A percentile compares a stretch with the other conserved stretches of the same genome.
Conservation (phyloP, 2,888 invertebrate species). For the Synergus japonicus region DNA sequence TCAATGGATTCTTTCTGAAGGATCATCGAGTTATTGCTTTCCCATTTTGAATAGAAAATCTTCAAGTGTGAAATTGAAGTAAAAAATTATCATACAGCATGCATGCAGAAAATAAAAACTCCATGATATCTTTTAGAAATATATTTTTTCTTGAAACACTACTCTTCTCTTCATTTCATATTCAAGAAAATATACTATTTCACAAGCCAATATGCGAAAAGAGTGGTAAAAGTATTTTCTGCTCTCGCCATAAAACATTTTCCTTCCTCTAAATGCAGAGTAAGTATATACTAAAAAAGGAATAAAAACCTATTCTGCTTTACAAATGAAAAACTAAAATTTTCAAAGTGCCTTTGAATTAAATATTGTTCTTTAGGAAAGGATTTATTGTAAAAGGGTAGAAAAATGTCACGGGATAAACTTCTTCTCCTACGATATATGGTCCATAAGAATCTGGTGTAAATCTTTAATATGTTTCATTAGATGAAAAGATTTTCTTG, state of each 20-base stretch:
- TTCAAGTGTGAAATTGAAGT: neutral
- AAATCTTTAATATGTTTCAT: no score
- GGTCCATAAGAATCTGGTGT: no score
- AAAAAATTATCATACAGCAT: neutral
- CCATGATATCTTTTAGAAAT: neutral
- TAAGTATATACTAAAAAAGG: neutral
- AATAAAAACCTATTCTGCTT: neutral
- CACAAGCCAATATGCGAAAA: neutral
- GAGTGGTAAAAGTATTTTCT: neutral
- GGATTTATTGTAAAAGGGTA: no score
- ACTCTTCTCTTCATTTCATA: no score
- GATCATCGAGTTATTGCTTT: neutral
- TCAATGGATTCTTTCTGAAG: neutral
- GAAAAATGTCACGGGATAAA: no score
- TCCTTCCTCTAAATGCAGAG: neutral
- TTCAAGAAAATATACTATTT: neutral
- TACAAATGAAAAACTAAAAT: no score
- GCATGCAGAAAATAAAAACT: neutral
- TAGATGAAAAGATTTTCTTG: neutral
- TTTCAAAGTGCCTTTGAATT: neutral
- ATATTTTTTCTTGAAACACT: neutral
- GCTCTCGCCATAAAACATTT: neutral
- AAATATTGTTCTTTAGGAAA: neutral
- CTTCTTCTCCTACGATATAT: no score
- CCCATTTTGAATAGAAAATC: slow-evolving; percentile 12